Base-by-base conservation (phyloP, 2,797 vertebrate species). In the Sylvia borin region DNA sequence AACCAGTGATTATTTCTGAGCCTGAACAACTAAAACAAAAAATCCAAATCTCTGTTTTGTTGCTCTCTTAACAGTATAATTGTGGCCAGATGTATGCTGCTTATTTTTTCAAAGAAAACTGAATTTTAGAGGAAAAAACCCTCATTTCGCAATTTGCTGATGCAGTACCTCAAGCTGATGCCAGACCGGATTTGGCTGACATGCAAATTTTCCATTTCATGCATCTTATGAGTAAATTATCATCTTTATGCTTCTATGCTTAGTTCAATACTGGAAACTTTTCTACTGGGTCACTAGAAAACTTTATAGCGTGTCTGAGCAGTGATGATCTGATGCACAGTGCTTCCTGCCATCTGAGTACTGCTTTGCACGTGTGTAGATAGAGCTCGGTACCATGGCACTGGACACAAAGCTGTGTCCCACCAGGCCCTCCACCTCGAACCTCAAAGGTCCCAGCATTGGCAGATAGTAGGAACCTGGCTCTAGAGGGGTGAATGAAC, bases 81-180 rank as follows among this genome's bases (percentile, higher is more conserved):
- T 15, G 13, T 86, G 74, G 64, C 85, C 93, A 95, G 92, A 96
- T 92, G 91, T 32, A 94, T 16, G 48, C 32, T 90, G 79, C 85
- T 60, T 91, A 64, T 81, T 92, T 86, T 61, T 78, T 90, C 73
- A 86, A 91, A 96, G 34, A 84, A 84, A 94, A 90, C 79, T 70
- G 42, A 70, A 65, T 88, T 90, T 86, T 79, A 92, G 82, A 79
- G 79, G 10, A 11, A 51, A 82, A 90, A 81, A 79, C 6, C 0
- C 38, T 85, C 9, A 64, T 95, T 96, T 96, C 31, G 3, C 90
- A 95, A 95, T 88, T 75, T 90, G 74, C 88, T 88, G 80, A 90
- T 84, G 91, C 48, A 86, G 45, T 78, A 70, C 79, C 32, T 76
- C 73, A 64, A 73, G 25, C 14, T 88, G 58, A 86, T 73, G 85